phyloP scores from a whole-genome alignment of 2,888 invertebrate genomes.

The Catonia carolina region DNA sequence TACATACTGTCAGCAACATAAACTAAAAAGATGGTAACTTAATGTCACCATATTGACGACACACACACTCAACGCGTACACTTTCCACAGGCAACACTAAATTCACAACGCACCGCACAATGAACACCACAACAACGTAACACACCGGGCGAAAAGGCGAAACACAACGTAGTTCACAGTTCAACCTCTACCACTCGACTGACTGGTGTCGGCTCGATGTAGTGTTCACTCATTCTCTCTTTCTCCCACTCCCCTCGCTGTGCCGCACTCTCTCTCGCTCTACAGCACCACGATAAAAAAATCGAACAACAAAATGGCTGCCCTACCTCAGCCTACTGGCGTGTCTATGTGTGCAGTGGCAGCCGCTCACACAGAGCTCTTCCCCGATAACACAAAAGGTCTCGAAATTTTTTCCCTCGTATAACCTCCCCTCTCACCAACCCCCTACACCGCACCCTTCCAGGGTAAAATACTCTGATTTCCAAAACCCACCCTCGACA shows the following conservation, averaged over 20 bases:
- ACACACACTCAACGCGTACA: conserved; percentile 12
- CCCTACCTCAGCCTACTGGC: conserved; percentile 39
- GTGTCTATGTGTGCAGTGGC: conserved; percentile 41
- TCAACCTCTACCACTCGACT: conserved; percentile 24
- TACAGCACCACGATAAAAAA: conserved; percentile 23
- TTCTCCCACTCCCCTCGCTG: conserved; percentile 20
- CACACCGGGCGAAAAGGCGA: conserved; percentile 42
- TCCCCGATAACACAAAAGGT: conserved; percentile 38
- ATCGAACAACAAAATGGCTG: conserved; percentile 38
- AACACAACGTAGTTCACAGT: conserved; percentile 39
- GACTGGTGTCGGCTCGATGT: conserved; percentile 19
- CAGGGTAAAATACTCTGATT: conserved; percentile 4
- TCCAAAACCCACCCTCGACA: background rate
- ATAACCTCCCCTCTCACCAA: conserved; percentile 37
- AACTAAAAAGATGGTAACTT: conserved; percentile 19
- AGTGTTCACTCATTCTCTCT: conserved; percentile 27
- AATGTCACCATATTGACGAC: conserved; percentile 6
- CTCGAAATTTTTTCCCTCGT: conserved; percentile 34
- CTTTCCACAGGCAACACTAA: conserved; percentile 2
- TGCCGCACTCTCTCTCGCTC: conserved; percentile 17
- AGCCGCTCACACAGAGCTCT: conserved; percentile 36
- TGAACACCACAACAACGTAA: conserved; percentile 38
- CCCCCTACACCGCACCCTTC: conserved; percentile 4
- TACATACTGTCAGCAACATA: conserved; percentile 61
- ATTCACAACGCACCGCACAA: conserved; percentile 23